Percentiles rank a stretch among this genome's conserved stretches.
phyloP scores from a whole-genome alignment of 2,113 vertebrate species.

The Corythoichthys intestinalis region DNA sequence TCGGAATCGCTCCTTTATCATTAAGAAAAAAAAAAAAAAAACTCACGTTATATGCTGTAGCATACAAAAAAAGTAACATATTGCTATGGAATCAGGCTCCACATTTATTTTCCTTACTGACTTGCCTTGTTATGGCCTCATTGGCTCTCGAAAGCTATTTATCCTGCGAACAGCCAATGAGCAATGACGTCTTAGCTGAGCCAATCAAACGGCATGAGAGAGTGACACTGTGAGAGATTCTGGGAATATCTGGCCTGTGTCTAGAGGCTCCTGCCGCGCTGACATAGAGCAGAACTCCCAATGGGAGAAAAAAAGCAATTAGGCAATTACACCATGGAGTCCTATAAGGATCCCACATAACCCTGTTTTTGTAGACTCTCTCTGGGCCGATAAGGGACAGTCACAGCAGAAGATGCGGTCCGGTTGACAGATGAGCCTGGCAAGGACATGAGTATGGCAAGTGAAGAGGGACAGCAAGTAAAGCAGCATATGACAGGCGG shows the following conservation, averaged over 20 bases:
- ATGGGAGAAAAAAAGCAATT: constrained; percentile 70
- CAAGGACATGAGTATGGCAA: constrained; percentile 28
- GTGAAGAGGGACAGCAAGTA: constrained; percentile 12
- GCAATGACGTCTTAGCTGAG: constrained; percentile 31
- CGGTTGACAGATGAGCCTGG: constrained; percentile 42
- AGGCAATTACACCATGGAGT: constrained; percentile 72
- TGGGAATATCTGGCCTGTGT: constrained; percentile 59
- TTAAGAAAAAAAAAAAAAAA: background rate
- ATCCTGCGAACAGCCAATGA: constrained; percentile 66
- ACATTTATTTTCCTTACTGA: constrained; percentile 54
- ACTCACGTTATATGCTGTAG: background rate
- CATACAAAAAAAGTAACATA: background rate
- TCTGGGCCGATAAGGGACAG: constrained; percentile 58
- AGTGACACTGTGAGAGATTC: constrained; percentile 63
- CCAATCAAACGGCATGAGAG: constrained; percentile 53
- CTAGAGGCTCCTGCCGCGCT: constrained; percentile 68
- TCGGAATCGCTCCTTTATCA: background rate
- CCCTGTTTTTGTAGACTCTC: constrained; percentile 73
- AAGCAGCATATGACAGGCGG: constrained; percentile 11
- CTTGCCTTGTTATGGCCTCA: constrained; percentile 65
- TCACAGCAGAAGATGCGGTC: constrained; percentile 20
- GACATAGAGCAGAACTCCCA: constrained; percentile 73
- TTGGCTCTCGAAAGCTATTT: constrained; percentile 68
- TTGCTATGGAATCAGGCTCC: background rate
- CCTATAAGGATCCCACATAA: constrained; percentile 62